A percentile compares a stretch with the other conserved stretches of the same genome.
These are phyloP conservation scores for Hyppa rectilinea DNA, from an alignment of 2,888 invertebrate genomes.

Conservation along the genomic window DNA sequence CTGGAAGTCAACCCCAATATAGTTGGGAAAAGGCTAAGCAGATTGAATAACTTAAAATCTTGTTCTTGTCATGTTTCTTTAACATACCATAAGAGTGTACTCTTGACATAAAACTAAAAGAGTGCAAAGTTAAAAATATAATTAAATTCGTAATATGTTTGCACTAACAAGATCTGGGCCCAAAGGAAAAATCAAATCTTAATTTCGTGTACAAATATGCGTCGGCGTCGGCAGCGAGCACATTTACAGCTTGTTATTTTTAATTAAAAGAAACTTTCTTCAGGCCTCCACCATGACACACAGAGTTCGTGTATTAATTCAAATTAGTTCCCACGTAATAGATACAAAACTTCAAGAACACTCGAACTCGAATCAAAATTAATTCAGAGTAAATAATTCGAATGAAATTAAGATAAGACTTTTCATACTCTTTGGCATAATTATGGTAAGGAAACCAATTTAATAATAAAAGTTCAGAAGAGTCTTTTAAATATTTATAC, in stretches of 20 bases:
- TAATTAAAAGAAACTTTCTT: conserved; percentile 61
- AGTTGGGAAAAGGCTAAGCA: no score
- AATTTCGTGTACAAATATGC: conserved; percentile 46
- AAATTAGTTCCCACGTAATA: conserved; percentile 44
- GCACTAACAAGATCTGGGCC: conserved; percentile 28
- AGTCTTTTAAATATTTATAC: conserved; percentile 9
- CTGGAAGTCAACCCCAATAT: no score
- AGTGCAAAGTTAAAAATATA: conserved; percentile 20
- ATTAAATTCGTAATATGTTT: conserved; percentile 23
- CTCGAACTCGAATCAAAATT: conserved; percentile 37
- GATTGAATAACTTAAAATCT: no score
- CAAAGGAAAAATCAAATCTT: conserved; percentile 43
- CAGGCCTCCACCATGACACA: conserved; percentile 25
- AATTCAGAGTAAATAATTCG: conserved; percentile 48
- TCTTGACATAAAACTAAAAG: neutral
- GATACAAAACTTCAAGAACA: conserved; percentile 37
- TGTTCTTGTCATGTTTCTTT: no score
- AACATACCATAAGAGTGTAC: no score
- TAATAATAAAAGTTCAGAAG: conserved; percentile 8
- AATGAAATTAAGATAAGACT: conserved; percentile 25
- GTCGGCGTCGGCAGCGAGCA: conserved; percentile 10
- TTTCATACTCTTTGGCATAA: conserved; percentile 20
- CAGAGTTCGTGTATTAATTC: conserved; percentile 41
- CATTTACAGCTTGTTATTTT: conserved; percentile 63
- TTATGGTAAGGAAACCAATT: conserved; percentile 6